Percentiles rank a stretch among this genome's conserved stretches.
These are phyloP conservation scores for Turritopsis rubra DNA, from an alignment of 30 jellyfish, hydroid and myxozoan species.

Conservation along the genomic window DNA sequence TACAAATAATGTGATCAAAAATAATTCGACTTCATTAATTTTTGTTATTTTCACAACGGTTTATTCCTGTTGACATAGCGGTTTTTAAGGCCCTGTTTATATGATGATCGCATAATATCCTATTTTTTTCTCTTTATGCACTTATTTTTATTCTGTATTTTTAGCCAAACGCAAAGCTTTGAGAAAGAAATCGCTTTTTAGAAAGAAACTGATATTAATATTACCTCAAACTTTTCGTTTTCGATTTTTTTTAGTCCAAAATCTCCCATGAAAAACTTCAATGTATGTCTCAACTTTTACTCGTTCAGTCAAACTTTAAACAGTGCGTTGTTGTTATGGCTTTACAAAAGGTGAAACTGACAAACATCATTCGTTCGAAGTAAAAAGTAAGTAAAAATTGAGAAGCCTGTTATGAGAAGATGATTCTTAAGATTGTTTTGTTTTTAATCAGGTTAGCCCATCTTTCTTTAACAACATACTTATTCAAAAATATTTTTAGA, in stretches of 20 bases:
- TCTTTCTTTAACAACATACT: neutral
- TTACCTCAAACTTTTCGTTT: neutral
- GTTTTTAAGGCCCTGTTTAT: neutral
- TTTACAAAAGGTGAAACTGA: neutral
- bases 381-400: neutral
- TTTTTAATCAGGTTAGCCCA: neutral
- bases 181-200: too few species aligned
- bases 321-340: neutral
- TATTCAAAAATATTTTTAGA: neutral
- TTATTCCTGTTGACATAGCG: neutral
- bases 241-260: neutral
- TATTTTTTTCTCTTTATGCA: neutral
- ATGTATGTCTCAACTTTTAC: neutral
- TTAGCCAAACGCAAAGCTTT: neutral
- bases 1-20: neutral
- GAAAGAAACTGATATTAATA: neutral
- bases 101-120: neutral
- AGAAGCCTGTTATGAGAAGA: neutral
- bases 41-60: neutral
- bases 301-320: neutral
- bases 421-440: neutral
- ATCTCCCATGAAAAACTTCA: neutral
- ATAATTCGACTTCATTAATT: too few species aligned
- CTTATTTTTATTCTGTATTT: neutral
- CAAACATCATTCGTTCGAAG: neutral